Evolutionary conservation across 2,113 vertebrate genomes (phyloP).

Genomic region (Ellobius talpinus): DNA sequence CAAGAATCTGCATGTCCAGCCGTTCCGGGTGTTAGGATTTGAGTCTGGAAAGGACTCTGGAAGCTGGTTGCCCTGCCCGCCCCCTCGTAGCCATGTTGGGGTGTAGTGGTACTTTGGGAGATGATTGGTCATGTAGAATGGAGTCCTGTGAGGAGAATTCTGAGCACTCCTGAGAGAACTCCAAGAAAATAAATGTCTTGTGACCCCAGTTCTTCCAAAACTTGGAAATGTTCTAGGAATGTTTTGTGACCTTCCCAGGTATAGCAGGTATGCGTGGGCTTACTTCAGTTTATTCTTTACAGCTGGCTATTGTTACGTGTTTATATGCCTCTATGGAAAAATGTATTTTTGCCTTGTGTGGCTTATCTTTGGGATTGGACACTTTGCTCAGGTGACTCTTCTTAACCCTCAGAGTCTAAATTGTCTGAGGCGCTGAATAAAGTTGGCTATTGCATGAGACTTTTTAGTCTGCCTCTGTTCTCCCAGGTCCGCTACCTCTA

Average conservation of each 20-base stretch:
- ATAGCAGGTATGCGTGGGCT: background rate
- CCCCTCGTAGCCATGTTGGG: fast-evolving
- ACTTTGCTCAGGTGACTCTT: no score
- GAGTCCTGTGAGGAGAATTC: background rate
- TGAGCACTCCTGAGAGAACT: background rate
- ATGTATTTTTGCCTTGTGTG: background rate
- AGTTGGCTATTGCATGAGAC: background rate
- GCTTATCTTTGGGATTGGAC: background rate
- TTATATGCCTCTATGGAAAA: no score
- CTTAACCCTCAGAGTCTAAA: background rate
- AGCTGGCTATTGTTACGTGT: background rate
- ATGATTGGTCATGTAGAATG: background rate
- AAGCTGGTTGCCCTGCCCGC: no score
- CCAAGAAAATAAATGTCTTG: background rate
- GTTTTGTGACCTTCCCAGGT: background rate
- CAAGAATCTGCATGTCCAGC: background rate
- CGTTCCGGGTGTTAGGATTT: no score
- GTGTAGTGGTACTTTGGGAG: background rate
- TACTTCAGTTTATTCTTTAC: background rate
- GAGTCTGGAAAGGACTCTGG: background rate
- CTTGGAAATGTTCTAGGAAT: background rate
- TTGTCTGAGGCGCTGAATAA: background rate
- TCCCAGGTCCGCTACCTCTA: background rate
- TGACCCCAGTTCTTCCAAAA: background rate
- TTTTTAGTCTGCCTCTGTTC: background rate